Base-by-base conservation (phyloP, 1,140 invertebrate genomes). In the Leptonema lineaticorne region DNA sequence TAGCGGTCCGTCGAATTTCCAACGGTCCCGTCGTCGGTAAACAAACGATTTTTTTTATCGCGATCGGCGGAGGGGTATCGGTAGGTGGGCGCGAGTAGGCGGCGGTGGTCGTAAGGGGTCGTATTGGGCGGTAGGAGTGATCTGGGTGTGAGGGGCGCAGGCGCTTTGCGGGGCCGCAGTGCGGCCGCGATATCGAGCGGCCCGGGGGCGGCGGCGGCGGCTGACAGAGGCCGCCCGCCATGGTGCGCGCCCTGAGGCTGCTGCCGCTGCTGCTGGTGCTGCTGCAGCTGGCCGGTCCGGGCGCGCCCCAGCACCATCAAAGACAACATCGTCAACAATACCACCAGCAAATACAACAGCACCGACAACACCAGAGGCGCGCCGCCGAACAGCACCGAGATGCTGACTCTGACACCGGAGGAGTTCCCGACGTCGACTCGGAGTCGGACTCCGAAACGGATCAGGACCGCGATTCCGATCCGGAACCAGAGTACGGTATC, bases 321-420 rank as follows among this genome's bases (percentile, higher is more conserved):
- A 20, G 27, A 18, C 18, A 53, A 26, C 50, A 18, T 11, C n/a
- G 18, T 9, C 50, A 53, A 26, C 50, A 53, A 18, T 7, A 48
- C 20, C 18, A 26, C 20, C 50, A 26, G 2, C 8, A 48, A 3
- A n/a, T 16, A 9, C 22, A 18, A 2, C 22, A 5, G 6, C 3
- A 53, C 7, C 22, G 9, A 20, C 22, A 53, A 2, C 50, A 6
- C 22, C 22, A 53, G 4, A 24, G 67, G 69, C 29, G 56, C 68
- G 45, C 66, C 74, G 20, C 24, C 22, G 20, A 26, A 11, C 50
- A 9, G 46, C 5, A 20, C 59, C 74, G 22, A 9, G 46, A 18
- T 24, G 60, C 74, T 64, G 46, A 72, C 71, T 24, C 67, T 68
- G 33, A 56, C 68, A 29, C 68, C 74, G n/a, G n/a, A n/a, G n/a